phyloP scores from a whole-genome alignment of 1,140 invertebrate species.

The Cryptotermes secundus region DNA sequence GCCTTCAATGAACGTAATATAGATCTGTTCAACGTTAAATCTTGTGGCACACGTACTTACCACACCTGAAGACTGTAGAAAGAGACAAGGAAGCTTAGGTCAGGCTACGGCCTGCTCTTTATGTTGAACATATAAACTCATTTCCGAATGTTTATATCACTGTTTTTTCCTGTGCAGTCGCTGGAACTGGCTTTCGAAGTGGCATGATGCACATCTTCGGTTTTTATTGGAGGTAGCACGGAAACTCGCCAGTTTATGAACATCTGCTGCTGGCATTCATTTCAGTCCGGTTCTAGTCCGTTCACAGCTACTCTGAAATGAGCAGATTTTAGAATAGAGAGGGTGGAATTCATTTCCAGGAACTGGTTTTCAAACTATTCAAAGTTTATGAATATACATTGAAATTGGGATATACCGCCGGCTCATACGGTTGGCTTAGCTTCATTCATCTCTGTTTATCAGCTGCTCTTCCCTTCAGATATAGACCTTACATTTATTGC shows the following conservation, averaged over 20 bases:
- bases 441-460: conserved; percentile 12
- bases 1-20: no score
- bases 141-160: neutral
- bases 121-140: no score
- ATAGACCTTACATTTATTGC: neutral
- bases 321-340: neutral
- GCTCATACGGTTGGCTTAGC: neutral
- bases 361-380: conserved; percentile 13
- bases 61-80: no score
- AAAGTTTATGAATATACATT: conserved; percentile 14
- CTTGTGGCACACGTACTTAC: no score
- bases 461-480: neutral
- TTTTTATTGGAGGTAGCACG: neutral
- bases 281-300: neutral
- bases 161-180: neutral
- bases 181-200: neutral
- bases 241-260: conserved; percentile 16
- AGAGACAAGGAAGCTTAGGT: no score
- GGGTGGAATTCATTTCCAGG: conserved; percentile 10
- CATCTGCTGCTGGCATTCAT: conserved; percentile 18
- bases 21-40: no score
- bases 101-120: no score
- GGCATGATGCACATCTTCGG: neutral
- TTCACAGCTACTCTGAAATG: neutral
- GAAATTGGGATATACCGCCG: neutral